phyloP scores from a whole-genome alignment of 2,113 vertebrate species.

The Oophaga pumilio region DNA sequence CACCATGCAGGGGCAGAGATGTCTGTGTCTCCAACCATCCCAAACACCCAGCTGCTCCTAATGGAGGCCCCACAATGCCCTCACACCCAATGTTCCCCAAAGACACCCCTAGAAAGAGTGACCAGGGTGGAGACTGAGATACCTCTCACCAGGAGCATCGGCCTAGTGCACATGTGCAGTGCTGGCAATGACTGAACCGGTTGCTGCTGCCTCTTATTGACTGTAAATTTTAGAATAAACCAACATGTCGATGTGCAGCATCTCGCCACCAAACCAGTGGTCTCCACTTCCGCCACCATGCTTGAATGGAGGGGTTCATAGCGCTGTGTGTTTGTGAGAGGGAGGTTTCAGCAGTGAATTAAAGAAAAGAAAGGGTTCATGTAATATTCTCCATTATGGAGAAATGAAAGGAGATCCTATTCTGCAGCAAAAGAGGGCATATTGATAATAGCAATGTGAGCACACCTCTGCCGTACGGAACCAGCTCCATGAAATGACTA shows the following conservation, averaged over 20 bases:
- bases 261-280: slow-evolving; percentile 41
- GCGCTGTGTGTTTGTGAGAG: slow-evolving; percentile 27
- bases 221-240: slow-evolving; percentile 29
- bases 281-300: slow-evolving; percentile 42
- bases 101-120: slow-evolving; percentile 27
- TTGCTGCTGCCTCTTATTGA: slow-evolving; percentile 32
- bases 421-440: neutral
- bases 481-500: neutral
- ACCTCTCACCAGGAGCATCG: slow-evolving; percentile 38
- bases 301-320: slow-evolving; percentile 37
- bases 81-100: slow-evolving; percentile 30
- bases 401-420: neutral
- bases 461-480: neutral
- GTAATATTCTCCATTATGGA: slow-evolving; percentile 18
- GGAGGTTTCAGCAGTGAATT: slow-evolving; percentile 14
- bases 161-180: neutral
- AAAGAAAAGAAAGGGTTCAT: neutral
- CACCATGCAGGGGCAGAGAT: slow-evolving; percentile 54
- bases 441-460: slow-evolving; percentile 10
- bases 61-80: slow-evolving; percentile 42
- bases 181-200: slow-evolving; percentile 12
- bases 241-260: slow-evolving; percentile 30
- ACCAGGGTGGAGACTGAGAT: slow-evolving; percentile 50
- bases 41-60: slow-evolving; percentile 50
- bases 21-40: slow-evolving; percentile 58